These are phyloP conservation scores for Nomada fucata DNA, from an alignment of 2,888 invertebrate species.

Conservation along the genomic window DNA sequence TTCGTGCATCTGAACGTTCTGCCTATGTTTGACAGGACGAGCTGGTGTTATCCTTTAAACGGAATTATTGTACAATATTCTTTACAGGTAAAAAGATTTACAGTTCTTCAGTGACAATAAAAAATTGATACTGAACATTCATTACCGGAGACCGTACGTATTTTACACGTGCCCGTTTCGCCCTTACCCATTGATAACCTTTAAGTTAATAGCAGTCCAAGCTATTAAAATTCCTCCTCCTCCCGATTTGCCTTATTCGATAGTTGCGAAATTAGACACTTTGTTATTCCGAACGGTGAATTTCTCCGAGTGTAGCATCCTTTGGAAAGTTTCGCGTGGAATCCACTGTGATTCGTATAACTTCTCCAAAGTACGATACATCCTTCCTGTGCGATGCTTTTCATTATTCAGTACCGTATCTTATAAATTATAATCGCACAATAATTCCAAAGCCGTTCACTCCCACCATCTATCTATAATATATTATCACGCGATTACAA, in stretches of 20 bases:
- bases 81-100: not conserved
- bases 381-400: too few species aligned
- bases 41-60: not conserved
- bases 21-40: not conserved
- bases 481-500: too few species aligned
- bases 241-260: not conserved
- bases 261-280: conserved; percentile 8
- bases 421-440: too few species aligned
- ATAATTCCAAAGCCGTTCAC: too few species aligned
- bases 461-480: too few species aligned
- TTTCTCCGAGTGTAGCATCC: not conserved
- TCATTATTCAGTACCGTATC: too few species aligned
- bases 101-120: not conserved
- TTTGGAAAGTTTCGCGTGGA: conserved; percentile 11
- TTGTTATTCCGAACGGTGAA: not conserved
- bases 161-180: not conserved
- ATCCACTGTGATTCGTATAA: not conserved
- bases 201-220: not conserved
- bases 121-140: not conserved
- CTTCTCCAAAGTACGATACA: not conserved
- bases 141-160: not conserved
- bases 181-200: not conserved
- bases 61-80: not conserved
- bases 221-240: not conserved
- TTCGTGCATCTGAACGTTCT: not conserved